Base-by-base conservation (phyloP, 1,140 invertebrate genomes). In the Helicorthomorpha holstii region DNA sequence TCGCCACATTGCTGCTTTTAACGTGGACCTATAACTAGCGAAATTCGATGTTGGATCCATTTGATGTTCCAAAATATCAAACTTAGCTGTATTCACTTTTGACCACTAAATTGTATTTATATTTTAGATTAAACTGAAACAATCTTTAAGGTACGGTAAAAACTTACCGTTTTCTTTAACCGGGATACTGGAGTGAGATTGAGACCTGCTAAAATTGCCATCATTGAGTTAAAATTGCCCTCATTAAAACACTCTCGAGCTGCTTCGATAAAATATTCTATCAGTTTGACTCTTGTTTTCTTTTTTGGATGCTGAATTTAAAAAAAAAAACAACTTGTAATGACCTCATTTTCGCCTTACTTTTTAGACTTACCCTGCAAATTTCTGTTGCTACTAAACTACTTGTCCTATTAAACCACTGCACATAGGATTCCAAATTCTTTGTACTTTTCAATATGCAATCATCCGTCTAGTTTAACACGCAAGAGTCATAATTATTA, bases 211-310 rank as follows among this genome's bases (percentile, higher is more conserved):
- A 96, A 93, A 60, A 96, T 94, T 4, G 90, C 90, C 90, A 96
- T 95, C 14, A 96, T 73, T 43, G 91, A 95, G 67, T 97, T 97
- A 64, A 96, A 97, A 69, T 97, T 97, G 25, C 91, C 92, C 61
- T 95, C 88, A 69, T 96, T 95, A 66, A 96, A 93, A 65, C 91
- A 95, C 66, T 96, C 90, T 48, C 89, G 75, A 1, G 88, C 93
- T 3, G 88, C 85, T 73, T 96, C 90, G 54, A 96, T 90, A 82
- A 91, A 95, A 66, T 88, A 94, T 65, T 97, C 92, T 41, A 96
- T 83, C 27, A 91, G 80, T 54, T 82, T 75, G 1, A 93, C 88
- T 45, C 92, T 73, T 59, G 88, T 82, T 64, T 93, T 94, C 69
- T 92, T 94, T 69, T 93, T 93, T 51, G 81, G 75, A 61, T 87